These are phyloP conservation scores for Cremastinae sp. DNA, from an alignment of 2,888 invertebrate genomes.

Conservation along the genomic window DNA sequence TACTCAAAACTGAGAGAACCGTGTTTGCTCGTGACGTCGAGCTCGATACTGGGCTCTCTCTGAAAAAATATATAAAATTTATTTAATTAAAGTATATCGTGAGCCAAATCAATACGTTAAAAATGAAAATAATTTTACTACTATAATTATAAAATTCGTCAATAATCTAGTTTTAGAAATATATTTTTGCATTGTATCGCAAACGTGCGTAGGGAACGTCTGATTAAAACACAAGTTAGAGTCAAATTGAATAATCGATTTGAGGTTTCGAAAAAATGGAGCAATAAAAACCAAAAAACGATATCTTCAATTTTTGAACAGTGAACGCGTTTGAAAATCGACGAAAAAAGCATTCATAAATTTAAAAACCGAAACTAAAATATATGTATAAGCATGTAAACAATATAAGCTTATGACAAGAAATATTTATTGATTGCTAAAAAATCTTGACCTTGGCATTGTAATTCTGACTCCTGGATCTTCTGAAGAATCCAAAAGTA, in stretches of 20 bases:
- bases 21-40: conserved; percentile 83
- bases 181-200: too few relatives aligned
- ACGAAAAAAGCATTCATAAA: too few relatives aligned
- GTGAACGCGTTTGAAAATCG: background rate
- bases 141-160: too few relatives aligned
- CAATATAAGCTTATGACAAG: too few relatives aligned
- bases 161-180: too few relatives aligned
- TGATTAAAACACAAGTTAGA: too few relatives aligned
- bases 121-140: background rate
- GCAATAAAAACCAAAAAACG: background rate
- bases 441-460: conserved; percentile 71
- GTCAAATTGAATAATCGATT: background rate
- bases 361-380: too few relatives aligned
- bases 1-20: conserved; percentile 83
- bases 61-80: conserved; percentile 65
- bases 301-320: background rate
- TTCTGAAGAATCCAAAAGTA: conserved; percentile 84
- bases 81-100: too few relatives aligned
- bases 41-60: conserved; percentile 82
- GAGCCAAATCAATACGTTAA: too few relatives aligned
- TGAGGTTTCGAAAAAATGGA: background rate
- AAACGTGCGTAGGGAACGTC: too few relatives aligned
- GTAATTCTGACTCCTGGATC: conserved; percentile 81
- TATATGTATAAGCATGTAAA: too few relatives aligned
- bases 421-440: background rate